A percentile compares a stretch with the other conserved stretches of the same genome.
phyloP scores from a whole-genome alignment of 2,797 vertebrate genomes.

The Triplophysa yarkandensis region DNA sequence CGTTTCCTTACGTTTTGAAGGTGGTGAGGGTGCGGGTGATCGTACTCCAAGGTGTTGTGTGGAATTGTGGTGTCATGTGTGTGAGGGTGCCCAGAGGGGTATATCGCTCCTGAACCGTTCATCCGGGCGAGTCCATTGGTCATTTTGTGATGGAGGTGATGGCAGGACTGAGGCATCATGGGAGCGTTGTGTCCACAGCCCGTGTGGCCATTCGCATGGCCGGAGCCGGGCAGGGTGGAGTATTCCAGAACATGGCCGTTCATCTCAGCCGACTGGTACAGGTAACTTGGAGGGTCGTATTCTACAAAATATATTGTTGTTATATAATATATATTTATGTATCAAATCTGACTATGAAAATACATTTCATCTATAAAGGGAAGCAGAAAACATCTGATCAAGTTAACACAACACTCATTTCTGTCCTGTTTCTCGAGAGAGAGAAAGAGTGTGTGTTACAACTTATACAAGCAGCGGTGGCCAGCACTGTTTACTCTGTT shows the following conservation, averaged over 20 bases:
- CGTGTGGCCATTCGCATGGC: conserved; percentile 78
- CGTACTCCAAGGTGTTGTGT: conserved; percentile 76
- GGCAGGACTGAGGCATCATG: conserved; percentile 79
- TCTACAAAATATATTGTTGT: conserved; percentile 71
- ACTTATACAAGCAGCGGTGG: conserved; percentile 37
- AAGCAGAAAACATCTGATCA: neutral
- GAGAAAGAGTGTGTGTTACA: conserved; percentile 44
- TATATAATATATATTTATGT: no score
- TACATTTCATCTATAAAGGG: neutral
- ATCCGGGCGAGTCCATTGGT: conserved; percentile 78
- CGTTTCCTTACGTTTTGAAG: conserved; percentile 75
- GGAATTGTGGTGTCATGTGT: conserved; percentile 73
- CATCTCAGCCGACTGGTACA: conserved; percentile 86
- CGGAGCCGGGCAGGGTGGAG: conserved; percentile 76
- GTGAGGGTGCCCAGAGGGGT: conserved; percentile 71
- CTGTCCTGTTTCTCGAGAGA: conserved; percentile 28
- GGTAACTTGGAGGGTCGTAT: conserved; percentile 88
- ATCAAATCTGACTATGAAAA: neutral
- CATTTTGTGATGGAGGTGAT: conserved; percentile 85
- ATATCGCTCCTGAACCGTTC: conserved; percentile 75
- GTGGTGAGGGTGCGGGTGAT: conserved; percentile 78
- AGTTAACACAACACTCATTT: conserved; percentile 14
- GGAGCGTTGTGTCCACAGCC: conserved; percentile 75
- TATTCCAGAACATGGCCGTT: conserved; percentile 87
- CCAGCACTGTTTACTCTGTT: conserved; percentile 49